Evolutionary conservation across 1,140 invertebrate species (phyloP).

Genomic region (Lordiphosa clarofinis): DNA sequence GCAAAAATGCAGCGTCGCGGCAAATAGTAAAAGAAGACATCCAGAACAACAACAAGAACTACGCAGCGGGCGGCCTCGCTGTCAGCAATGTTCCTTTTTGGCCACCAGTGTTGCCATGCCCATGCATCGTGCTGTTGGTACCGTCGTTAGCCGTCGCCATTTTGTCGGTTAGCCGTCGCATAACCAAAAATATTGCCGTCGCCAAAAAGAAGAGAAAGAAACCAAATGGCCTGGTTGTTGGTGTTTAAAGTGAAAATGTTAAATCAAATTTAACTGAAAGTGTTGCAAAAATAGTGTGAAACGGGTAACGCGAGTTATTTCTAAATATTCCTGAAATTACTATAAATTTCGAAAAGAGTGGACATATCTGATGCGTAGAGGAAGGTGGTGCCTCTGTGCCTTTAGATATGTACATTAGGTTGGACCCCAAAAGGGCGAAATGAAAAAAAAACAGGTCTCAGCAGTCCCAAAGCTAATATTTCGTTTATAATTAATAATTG

Average conservation of each 20-base stretch:
- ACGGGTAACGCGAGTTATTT: too few species aligned
- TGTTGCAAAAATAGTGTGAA: background rate
- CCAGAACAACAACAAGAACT: conserved; percentile 30
- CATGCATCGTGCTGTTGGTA: conserved; percentile 24
- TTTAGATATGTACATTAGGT: too few species aligned
- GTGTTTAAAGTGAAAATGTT: too few species aligned
- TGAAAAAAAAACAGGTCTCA: too few species aligned
- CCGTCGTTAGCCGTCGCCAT: conserved; percentile 46
- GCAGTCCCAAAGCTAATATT: too few species aligned
- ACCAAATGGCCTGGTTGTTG: too few species aligned
- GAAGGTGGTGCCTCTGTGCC: too few species aligned
- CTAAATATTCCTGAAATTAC: too few species aligned
- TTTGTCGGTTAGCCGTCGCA: conserved; percentile 32
- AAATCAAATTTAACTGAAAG: background rate
- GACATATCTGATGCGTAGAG: too few species aligned
- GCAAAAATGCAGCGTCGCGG: conserved; percentile 61
- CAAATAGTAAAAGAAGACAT: conserved; percentile 50
- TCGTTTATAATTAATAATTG: too few species aligned
- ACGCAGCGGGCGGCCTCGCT: conserved; percentile 48
- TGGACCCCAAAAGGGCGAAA: too few species aligned
- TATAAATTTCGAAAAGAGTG: too few species aligned
- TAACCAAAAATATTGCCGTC: conserved; percentile 14
- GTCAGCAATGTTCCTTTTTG: conserved; percentile 33
- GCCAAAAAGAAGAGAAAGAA: conserved; percentile 15
- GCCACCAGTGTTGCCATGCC: conserved; percentile 55